Evolutionary conservation across 2,113 vertebrate genomes (phyloP), one percentile per base, ranked within the genome.

Genomic region (Gymnarchus niloticus): DNA sequence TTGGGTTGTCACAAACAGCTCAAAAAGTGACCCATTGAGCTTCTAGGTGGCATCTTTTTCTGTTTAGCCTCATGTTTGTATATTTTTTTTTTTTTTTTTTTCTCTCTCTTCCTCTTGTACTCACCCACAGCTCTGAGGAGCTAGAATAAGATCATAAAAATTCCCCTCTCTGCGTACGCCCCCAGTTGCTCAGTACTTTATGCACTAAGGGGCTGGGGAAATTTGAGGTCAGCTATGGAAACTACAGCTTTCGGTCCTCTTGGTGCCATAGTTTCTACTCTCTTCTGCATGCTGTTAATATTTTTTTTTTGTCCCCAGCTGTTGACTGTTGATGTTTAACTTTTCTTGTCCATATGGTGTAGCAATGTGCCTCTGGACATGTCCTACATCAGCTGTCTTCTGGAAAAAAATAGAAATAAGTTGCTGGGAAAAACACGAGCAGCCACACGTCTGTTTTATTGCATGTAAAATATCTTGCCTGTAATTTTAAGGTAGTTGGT

Each of bases 221-320:
- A 48, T 37, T 78, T 78, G 76, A 46, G 76, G 41, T 78, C 76
- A n/a, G 76, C 44, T 48, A 19, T 46, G 76, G 76, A 78, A 78
- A 78, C 37, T 78, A 78, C 41, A 78, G 44, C 41, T 46, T 25
- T 78, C 65, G 5, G 0, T 73, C 41, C 28, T 37, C 21, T 37
- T n/a, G 41, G 6, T 78, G 44, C 44, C 76, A 48, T 37, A n/a
- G 23, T 78, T 44, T 78, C 44, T 1, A 6, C 76, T 46, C 44
- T 48, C 41, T 21, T 19, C 17, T 41, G 21, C 44, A 21, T 78
- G 76, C 76, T 37, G 76, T 44, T 48, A 37, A 46, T 17, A 19
- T 48, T 12, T 59, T 6, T 54, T 6, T n/a, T 78, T 37, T n/a
- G 37, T 37, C 21, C 23, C 76, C 44, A 48, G 19, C 44, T 44